Percentiles rank a stretch among this genome's conserved stretches.
These are phyloP conservation scores for Dasypus novemcinctus DNA, from an alignment of 2,113 vertebrate species.

Conservation along the genomic window DNA sequence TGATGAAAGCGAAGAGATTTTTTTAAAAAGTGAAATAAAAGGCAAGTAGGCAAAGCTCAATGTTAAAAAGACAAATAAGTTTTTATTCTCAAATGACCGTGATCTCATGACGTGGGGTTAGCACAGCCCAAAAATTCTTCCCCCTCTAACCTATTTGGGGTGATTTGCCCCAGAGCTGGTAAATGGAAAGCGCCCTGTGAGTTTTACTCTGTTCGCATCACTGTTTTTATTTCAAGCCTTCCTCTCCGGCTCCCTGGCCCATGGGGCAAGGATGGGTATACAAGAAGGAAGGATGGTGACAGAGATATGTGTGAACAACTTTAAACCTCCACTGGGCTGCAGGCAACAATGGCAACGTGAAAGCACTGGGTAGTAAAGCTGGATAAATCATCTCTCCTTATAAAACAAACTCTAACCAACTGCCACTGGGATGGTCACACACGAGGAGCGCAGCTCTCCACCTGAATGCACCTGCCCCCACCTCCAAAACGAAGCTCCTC, in stretches of 20 bases:
- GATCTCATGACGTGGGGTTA: neutral
- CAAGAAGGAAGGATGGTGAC: neutral
- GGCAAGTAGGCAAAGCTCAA: slow-evolving; percentile 31
- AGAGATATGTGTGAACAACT: neutral
- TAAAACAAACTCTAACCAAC: slow-evolving; percentile 65
- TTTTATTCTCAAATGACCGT: slow-evolving; percentile 41
- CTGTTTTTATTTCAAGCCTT: slow-evolving; percentile 70
- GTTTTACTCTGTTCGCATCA: slow-evolving; percentile 49
- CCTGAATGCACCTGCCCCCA: neutral
- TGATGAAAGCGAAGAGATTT: slow-evolving; percentile 12
- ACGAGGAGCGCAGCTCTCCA: neutral
- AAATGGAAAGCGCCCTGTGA: neutral
- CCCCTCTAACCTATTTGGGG: slow-evolving; percentile 44
- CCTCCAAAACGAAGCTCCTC: slow-evolving; percentile 50
- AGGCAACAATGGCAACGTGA: slow-evolving; percentile 43
- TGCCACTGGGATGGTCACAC: neutral
- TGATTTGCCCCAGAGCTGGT: slow-evolving; percentile 10
- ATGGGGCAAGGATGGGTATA: neutral
- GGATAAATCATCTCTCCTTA: slow-evolving; percentile 66
- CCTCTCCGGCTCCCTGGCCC: slow-evolving; percentile 67
- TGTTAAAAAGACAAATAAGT: neutral
- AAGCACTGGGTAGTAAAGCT: slow-evolving; percentile 41
- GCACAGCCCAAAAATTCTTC: neutral
- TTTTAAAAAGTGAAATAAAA: neutral
- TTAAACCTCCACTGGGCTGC: slow-evolving; percentile 12